Percentiles rank a stretch among this genome's conserved stretches.
phyloP scores from a whole-genome alignment of 2,888 invertebrate species.

The Rapana venosa region DNA sequence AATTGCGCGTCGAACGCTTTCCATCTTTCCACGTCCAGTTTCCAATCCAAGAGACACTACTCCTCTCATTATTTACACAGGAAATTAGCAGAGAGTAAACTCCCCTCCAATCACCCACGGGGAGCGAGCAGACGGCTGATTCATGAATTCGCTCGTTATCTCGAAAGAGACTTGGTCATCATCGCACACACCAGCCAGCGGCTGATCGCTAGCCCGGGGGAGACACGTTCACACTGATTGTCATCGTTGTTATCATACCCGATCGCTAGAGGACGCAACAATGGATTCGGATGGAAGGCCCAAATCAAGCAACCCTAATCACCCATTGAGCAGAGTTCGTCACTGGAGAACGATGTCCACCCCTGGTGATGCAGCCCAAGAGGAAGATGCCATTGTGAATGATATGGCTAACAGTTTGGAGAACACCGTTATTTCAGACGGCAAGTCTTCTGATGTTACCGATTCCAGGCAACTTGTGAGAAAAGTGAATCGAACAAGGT shows the following conservation, averaged over 20 bases:
- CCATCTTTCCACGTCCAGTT: no score
- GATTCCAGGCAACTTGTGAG: not conserved
- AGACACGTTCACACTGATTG: not conserved
- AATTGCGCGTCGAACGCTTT: no score
- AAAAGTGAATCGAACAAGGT: slow-evolving; percentile 11
- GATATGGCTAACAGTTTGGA: slow-evolving; percentile 1
- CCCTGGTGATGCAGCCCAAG: not conserved
- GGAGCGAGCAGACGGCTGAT: not conserved
- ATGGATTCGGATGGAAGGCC: not conserved
- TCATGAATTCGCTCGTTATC: no score
- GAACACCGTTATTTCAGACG: slow-evolving; percentile 6
- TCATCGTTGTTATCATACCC: not conserved
- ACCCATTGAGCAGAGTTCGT: not conserved
- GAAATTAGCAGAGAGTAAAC: not conserved
- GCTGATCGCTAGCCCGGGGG: not conserved
- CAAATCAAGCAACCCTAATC: not conserved
- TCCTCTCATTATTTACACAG: not conserved
- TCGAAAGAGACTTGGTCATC: not conserved
- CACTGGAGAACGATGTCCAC: not conserved
- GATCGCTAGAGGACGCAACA: not conserved
- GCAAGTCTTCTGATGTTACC: not conserved
- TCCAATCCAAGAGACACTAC: not conserved
- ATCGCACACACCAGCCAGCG: not conserved
- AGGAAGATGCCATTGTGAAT: not conserved
- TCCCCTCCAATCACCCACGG: not conserved